These are phyloP conservation scores for Synergus japonicus DNA, from an alignment of 2,888 invertebrate species.

Conservation along the genomic window DNA sequence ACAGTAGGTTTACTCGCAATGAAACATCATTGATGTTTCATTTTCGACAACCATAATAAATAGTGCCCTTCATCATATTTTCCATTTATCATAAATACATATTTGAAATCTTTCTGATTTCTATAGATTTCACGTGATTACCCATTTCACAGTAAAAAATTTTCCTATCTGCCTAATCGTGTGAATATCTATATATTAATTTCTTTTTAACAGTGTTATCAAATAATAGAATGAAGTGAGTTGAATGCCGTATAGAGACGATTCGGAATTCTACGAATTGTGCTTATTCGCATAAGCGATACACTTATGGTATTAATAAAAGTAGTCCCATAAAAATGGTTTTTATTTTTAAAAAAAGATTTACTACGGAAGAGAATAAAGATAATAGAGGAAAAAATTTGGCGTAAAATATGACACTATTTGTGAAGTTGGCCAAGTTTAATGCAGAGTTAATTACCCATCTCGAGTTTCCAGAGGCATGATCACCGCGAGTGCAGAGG, in stretches of 20 bases:
- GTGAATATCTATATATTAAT: neutral
- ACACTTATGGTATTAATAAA: too few species aligned
- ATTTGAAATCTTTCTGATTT: neutral
- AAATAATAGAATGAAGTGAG: neutral
- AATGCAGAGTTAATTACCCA: slow-evolving; percentile 3
- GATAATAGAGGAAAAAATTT: neutral
- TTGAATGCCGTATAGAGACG: too few species aligned
- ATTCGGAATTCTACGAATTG: too few species aligned
- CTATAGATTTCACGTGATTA: neutral
- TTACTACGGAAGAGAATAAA: neutral
- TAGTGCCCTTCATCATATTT: too few species aligned
- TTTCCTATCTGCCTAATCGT: neutral
- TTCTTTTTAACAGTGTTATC: neutral
- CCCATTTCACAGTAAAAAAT: neutral
- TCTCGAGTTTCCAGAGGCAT: neutral
- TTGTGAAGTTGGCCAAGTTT: neutral
- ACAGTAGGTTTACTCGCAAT: neutral
- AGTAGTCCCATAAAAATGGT: neutral
- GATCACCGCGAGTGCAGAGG: neutral
- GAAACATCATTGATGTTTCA: neutral
- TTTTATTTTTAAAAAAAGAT: neutral
- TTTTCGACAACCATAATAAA: neutral
- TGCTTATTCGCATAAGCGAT: too few species aligned
- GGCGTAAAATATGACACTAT: slow-evolving; percentile 4
- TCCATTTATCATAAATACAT: too few species aligned